Conservation (phyloP, 2,113 vertebrate species). For the Athene noctua region DNA sequence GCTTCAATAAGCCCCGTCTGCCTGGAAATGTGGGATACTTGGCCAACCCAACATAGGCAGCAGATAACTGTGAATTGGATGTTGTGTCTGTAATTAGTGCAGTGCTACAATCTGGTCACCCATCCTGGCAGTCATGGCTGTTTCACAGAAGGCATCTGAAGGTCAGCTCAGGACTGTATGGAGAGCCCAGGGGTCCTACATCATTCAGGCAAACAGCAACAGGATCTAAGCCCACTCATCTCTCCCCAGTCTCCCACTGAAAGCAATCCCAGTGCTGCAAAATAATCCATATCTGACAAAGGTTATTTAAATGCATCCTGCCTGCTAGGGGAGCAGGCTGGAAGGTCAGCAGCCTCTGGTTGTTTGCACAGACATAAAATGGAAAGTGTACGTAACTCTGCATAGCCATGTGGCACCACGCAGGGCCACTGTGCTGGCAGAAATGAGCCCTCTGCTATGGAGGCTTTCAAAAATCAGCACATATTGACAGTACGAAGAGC, state of each 20-base stretch:
- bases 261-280: background rate
- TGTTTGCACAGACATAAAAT: background rate
- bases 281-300: background rate
- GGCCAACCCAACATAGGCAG: background rate
- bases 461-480: background rate
- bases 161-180: background rate
- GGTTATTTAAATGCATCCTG: background rate
- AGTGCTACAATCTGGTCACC: background rate
- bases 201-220: background rate
- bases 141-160: background rate
- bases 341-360: background rate
- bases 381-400: background rate
- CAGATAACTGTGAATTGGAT: background rate
- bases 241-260: background rate
- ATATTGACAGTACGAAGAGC: fast-evolving
- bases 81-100: background rate
- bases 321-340: background rate
- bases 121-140: background rate
- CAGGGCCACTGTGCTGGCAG: background rate
- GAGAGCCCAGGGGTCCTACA: background rate
- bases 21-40: background rate
- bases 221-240: background rate
- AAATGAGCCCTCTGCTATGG: background rate
- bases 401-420: fast-evolving
- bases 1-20: background rate